These are phyloP conservation scores for Acipenser ruthenus DNA, from an alignment of 2,797 vertebrate species.

Conservation along the genomic window DNA sequence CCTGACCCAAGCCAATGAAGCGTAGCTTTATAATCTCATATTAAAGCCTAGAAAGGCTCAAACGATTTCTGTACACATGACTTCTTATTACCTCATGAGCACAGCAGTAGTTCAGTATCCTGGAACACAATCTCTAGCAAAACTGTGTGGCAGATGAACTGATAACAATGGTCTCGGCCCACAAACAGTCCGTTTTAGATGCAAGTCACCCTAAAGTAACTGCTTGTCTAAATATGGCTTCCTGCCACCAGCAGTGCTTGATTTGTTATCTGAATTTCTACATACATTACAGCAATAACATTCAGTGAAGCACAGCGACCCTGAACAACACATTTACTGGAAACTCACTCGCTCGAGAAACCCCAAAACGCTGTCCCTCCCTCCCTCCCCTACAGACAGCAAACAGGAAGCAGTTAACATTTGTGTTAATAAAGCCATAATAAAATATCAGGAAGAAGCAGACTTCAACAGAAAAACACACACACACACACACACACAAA, in stretches of 20 bases:
- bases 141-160: too few relatives aligned
- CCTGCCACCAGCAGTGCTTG: background rate
- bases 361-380: background rate
- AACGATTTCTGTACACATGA: too few relatives aligned
- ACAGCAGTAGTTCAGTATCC: too few relatives aligned
- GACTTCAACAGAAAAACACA: background rate
- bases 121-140: too few relatives aligned
- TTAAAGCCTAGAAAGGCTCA: too few relatives aligned
- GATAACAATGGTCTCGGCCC: too few relatives aligned
- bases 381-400: background rate
- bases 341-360: background rate
- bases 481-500: too few relatives aligned
- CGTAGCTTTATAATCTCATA: too few relatives aligned
- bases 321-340: background rate
- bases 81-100: too few relatives aligned
- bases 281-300: conserved; percentile 1
- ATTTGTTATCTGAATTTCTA: background rate
- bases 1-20: too few relatives aligned
- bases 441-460: background rate
- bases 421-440: background rate
- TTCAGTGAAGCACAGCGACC: background rate
- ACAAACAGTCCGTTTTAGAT: background rate
- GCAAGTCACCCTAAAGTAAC: background rate
- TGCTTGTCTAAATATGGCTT: background rate
- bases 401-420: conserved; percentile 10